Conservation (phyloP, 2,113 vertebrate species). For the Epinephelus fuscoguttatus region DNA sequence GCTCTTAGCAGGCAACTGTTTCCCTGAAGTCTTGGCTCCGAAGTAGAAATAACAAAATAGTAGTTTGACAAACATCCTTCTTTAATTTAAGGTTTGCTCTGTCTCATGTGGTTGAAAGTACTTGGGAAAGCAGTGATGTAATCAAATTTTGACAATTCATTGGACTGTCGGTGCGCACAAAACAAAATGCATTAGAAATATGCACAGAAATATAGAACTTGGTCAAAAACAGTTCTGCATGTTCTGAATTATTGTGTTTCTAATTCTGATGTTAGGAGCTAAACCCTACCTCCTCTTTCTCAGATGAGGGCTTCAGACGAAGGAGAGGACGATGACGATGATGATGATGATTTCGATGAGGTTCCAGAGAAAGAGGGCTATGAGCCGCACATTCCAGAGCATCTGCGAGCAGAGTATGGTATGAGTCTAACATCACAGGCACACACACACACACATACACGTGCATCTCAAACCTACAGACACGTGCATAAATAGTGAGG, state of each 20-base stretch:
- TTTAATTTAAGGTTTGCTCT: no score
- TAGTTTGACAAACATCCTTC: no score
- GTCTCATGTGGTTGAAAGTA: no score
- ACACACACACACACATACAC: constrained; percentile 45
- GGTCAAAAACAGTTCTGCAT: not conserved
- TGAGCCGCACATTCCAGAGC: constrained; percentile 91
- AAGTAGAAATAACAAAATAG: no score
- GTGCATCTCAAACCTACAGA: constrained; percentile 69
- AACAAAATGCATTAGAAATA: not conserved
- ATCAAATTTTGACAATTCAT: no score
- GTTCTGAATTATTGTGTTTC: not conserved
- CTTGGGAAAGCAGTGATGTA: no score
- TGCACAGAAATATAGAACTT: not conserved
- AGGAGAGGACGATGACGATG: constrained; percentile 73
- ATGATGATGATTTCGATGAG: constrained; percentile 92
- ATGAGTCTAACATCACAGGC: constrained; percentile 83
- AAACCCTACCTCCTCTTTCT: not conserved
- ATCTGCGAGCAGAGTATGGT: constrained; percentile 91
- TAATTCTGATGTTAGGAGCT: not conserved
- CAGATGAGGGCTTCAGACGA: constrained; percentile 43
- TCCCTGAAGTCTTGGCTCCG: no score
- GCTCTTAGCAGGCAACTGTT: no score
- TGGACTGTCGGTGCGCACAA: not conserved
- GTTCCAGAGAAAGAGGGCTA: constrained; percentile 98
- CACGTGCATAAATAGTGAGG: constrained; percentile 64